Percentiles rank a stretch among this genome's conserved stretches.
Evolutionary conservation across 2,797 vertebrate species (phyloP).

Genomic region (Sebastes minor): DNA sequence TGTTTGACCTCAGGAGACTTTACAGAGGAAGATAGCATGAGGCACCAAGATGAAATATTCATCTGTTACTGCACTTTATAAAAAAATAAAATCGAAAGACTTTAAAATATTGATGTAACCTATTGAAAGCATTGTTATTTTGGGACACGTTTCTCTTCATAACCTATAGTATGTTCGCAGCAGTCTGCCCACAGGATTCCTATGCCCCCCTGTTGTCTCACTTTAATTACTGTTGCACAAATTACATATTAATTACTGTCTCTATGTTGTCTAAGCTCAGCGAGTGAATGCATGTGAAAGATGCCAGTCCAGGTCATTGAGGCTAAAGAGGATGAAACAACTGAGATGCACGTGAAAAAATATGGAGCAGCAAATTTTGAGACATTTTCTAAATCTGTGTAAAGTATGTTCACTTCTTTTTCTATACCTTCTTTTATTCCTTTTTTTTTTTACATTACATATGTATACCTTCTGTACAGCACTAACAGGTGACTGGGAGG

Average conservation of each 20-base stretch:
- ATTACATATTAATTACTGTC: not conserved
- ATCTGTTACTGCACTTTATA: slow-evolving; percentile 44
- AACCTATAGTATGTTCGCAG: not conserved
- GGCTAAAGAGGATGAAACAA: not conserved
- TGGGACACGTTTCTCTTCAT: slow-evolving; percentile 5
- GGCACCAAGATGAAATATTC: slow-evolving; percentile 55
- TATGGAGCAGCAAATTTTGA: not conserved
- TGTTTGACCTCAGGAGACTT: slow-evolving; percentile 20
- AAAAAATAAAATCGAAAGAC: slow-evolving; percentile 9
- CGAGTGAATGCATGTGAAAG: not conserved
- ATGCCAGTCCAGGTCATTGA: not conserved
- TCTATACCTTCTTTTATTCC: too few relatives aligned
- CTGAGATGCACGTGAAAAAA: not conserved
- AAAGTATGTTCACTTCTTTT: not conserved
- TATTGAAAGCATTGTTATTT: slow-evolving; percentile 56
- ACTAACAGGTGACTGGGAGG: too few relatives aligned
- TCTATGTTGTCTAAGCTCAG: not conserved
- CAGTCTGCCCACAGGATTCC: not conserved
- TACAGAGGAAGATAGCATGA: not conserved
- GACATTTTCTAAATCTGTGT: not conserved
- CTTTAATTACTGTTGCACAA: not conserved
- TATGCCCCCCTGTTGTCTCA: not conserved
- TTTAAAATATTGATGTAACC: slow-evolving; percentile 51
- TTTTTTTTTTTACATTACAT: too few relatives aligned
- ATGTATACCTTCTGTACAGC: too few relatives aligned